A percentile compares a stretch with the other conserved stretches of the same genome.
These are phyloP conservation scores for Fratercula arctica DNA, from an alignment of 2,797 vertebrate species.

Conservation along the genomic window DNA sequence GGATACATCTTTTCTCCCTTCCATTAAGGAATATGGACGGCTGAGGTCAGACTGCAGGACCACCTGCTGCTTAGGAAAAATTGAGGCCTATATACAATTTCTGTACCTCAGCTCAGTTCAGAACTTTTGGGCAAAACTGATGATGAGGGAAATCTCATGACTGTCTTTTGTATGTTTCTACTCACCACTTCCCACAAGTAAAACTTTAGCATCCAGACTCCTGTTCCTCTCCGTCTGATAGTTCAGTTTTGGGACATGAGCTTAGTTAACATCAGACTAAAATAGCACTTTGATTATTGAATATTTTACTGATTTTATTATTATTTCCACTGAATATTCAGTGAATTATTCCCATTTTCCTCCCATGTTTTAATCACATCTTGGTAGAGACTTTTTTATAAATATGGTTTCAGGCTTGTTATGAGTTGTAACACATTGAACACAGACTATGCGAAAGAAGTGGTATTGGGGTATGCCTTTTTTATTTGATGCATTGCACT, in stretches of 20 bases:
- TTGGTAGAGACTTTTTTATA: not conserved
- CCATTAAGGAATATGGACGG: not conserved
- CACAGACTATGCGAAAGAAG: not conserved
- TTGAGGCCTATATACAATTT: not conserved
- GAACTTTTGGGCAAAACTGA: not conserved
- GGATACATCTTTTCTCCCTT: not conserved
- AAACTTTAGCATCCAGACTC: not conserved
- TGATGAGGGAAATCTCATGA: not conserved
- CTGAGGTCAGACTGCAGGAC: not conserved
- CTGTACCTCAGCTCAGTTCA: not conserved
- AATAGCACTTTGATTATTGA: not conserved
- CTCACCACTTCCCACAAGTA: not conserved
- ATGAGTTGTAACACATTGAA: not conserved
- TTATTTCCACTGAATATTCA: not conserved
- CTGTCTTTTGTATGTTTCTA: not conserved
- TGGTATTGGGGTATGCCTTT: not conserved
- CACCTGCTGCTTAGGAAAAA: not conserved
- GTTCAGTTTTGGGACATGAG: not conserved
- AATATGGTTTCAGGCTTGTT: not conserved
- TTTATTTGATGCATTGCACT: not conserved
- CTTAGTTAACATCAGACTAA: not conserved
- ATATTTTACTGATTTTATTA: not conserved
- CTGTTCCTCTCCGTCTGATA: not conserved
- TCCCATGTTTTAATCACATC: not conserved
- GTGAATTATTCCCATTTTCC: not conserved